Evolutionary conservation across 2,888 invertebrate genomes (phyloP).

Genomic region (Melipona beecheii): DNA sequence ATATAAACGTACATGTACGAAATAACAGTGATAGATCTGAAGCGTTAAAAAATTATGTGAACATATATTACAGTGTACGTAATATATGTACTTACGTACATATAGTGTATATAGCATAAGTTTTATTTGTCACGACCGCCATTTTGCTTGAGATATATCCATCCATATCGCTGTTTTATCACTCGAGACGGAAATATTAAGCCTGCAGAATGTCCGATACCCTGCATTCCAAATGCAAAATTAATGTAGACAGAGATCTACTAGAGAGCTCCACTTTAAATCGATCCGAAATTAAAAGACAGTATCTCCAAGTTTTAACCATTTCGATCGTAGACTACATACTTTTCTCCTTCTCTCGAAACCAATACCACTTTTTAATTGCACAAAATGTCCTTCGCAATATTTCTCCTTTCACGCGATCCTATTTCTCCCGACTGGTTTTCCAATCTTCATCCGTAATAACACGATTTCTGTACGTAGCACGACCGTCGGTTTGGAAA

Average conservation of each 20-base stretch:
- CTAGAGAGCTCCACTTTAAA: too few species aligned
- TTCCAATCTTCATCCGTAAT: neutral
- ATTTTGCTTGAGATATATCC: neutral
- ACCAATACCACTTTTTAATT: neutral
- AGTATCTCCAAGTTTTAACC: neutral
- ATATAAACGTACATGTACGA: neutral
- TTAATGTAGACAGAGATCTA: neutral
- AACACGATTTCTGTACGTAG: neutral
- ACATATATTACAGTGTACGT: neutral
- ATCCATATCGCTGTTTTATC: slow-evolving; percentile 1
- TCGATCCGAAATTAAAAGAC: too few species aligned
- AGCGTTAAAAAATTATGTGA: slow-evolving; percentile 7
- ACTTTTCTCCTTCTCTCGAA: neutral
- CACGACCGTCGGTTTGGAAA: neutral
- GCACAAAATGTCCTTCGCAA: neutral
- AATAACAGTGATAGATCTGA: neutral
- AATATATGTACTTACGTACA: too few species aligned
- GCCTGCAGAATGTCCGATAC: neutral
- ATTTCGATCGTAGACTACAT: neutral
- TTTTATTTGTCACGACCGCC: neutral
- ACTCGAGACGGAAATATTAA: neutral
- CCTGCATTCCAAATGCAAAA: too few species aligned
- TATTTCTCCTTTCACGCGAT: neutral
- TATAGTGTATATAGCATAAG: too few species aligned
- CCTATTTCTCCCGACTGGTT: neutral